These are phyloP conservation scores for Cephus pulcher DNA, from an alignment of 2,888 invertebrate species.

Conservation along the genomic window DNA sequence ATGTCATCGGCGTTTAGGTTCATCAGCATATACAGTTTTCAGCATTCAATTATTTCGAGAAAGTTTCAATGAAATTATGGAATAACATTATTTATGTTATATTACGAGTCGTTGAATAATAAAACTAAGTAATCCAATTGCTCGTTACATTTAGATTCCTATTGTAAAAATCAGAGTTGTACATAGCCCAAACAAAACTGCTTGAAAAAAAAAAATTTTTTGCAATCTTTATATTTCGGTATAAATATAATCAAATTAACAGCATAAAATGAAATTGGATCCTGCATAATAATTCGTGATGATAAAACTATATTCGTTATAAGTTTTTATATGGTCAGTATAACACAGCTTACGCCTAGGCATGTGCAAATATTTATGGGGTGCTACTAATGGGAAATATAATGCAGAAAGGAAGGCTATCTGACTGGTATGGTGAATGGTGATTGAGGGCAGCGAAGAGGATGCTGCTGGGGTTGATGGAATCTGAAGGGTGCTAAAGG, in stretches of 20 bases:
- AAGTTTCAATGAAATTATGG: neutral
- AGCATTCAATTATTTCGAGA: neutral
- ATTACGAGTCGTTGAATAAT: too few relatives aligned
- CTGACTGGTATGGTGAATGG: neutral
- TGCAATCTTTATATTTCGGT: neutral
- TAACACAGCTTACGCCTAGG: neutral
- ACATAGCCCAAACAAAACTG: too few relatives aligned
- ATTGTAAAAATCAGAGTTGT: too few relatives aligned
- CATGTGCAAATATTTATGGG: conserved; percentile 27
- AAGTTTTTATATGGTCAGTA: neutral
- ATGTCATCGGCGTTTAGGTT: neutral
- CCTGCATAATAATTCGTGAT: neutral
- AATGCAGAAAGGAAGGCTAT: conserved; percentile 36
- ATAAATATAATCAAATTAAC: neutral
- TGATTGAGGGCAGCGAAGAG: neutral
- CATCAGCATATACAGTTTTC: neutral
- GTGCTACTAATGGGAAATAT: conserved; percentile 41
- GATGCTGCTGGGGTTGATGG: neutral
- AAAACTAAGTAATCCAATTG: too few relatives aligned
- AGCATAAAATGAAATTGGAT: neutral
- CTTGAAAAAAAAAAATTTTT: neutral
- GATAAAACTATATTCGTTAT: conserved; percentile 10
- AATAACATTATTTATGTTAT: neutral
- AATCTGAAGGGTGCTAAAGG: conserved; percentile 13
- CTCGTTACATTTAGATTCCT: too few relatives aligned